Percentiles rank a stretch among this genome's conserved stretches.
These are phyloP conservation scores for Psephotus haematonotus DNA, from an alignment of 2,113 vertebrate species.

Conservation along the genomic window DNA sequence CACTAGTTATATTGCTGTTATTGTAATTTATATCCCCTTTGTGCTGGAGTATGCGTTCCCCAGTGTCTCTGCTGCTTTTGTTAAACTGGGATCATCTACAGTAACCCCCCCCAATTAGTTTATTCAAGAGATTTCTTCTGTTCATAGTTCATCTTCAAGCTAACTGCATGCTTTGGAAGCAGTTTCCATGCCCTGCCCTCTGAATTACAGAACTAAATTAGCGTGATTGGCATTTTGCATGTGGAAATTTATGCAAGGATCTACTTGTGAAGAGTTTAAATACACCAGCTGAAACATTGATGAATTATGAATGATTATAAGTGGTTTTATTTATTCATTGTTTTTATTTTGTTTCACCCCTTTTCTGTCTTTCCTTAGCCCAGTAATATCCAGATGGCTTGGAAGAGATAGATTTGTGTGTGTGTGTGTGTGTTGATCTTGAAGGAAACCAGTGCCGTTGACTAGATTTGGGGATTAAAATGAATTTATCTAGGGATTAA, in stretches of 20 bases:
- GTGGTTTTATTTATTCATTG: not conserved
- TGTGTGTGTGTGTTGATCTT: not conserved
- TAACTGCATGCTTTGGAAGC: not conserved
- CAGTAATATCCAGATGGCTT: not conserved
- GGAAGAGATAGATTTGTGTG: not conserved
- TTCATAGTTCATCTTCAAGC: not conserved
- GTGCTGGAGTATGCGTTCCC: not conserved
- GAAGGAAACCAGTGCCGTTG: not conserved
- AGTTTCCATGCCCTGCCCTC: not conserved
- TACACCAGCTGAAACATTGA: not conserved
- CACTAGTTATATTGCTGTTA: not conserved
- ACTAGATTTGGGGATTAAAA: constrained; percentile 39
- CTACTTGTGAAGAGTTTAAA: constrained; percentile 19
- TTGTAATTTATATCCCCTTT: not conserved
- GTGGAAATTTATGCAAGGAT: constrained; percentile 35
- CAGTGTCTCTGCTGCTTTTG: not conserved
- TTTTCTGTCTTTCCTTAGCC: not conserved
- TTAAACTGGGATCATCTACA: not conserved
- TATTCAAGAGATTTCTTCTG: not conserved
- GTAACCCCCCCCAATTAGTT: not conserved
- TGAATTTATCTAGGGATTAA: constrained; percentile 26
- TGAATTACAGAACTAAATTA: constrained; percentile 12
- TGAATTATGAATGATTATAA: constrained; percentile 39
- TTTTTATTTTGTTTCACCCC: not conserved
- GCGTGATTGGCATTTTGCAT: not conserved